Evolutionary conservation across 2,888 invertebrate genomes (phyloP), one percentile per base, ranked within the genome.

Genomic region (Eupithecia insigniata): DNA sequence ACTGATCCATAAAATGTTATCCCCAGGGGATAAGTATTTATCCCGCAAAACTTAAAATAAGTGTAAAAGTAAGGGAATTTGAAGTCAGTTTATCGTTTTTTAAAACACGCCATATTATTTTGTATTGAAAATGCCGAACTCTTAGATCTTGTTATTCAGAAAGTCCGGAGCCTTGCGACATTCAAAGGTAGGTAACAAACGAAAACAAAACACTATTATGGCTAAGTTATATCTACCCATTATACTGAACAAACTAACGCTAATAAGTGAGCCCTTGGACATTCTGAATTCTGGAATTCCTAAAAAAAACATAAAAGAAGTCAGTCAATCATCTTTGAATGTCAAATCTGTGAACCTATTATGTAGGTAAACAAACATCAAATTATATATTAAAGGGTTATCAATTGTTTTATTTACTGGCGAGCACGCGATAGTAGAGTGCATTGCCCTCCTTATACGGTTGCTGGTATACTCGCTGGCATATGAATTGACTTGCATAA

Each of bases 381-480:
- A n/a, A 34, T 62, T 22, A 32, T 36, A 64, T 64, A 14, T 1
- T 22, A 16, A 22, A 64, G 36, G 62, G 34, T 64, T 34, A 64
- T 34, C 22, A 64, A 36, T 16, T 60, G 64, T 64, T n/a, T 36
- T 64, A 30, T 60, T 62, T 61, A 43, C 66, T 70, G 43, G 39
- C 61, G 8, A 46, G 36, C 67, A 66, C 61, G 66, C 51, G 71
- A 71, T 71, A 71, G 36, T 30, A 8, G 39, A 71, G 71, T 71
- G 62, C 71, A 39, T 55, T 67, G 71, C 64, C 71, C 71, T 46
- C 51, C 4, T 70, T 71, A 46, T 28, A 51, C 43, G 46, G 26
- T 66, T 43, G 46, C 60, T 10, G 39, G 39, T 43, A 55, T 2
- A 66, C 30, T 30, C 66, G 14, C 43, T 28, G 18, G 39, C 66